Conservation (phyloP, 2,113 vertebrate species). For the Steatornis caripensis region DNA sequence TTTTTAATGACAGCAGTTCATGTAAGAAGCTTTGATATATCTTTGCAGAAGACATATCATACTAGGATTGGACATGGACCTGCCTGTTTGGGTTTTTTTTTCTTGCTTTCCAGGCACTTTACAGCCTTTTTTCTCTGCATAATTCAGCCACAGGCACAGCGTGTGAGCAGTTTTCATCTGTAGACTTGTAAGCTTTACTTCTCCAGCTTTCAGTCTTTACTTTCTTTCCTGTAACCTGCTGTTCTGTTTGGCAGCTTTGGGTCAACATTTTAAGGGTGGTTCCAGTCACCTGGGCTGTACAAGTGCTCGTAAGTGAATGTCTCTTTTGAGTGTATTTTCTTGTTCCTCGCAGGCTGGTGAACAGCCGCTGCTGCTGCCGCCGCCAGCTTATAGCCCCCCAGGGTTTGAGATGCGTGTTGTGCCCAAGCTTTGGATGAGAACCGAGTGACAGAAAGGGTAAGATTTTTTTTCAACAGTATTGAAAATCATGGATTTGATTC, state of each 20-base stretch:
- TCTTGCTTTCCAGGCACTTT: neutral
- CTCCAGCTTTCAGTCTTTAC: neutral
- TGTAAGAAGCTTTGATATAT: neutral
- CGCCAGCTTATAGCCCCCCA: neutral
- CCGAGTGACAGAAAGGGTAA: neutral
- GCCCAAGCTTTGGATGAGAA: neutral
- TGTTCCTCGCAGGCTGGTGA: neutral
- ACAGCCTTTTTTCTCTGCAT: neutral
- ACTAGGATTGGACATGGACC: neutral
- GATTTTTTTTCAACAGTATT: no score
- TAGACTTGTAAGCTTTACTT: neutral
- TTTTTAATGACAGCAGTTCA: neutral
- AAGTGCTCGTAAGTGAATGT: neutral
- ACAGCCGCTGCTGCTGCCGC: neutral
- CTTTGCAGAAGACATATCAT: neutral
- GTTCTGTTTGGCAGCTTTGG: neutral
- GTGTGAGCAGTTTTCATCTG: neutral
- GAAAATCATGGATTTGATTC: neutral
- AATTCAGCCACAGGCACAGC: neutral
- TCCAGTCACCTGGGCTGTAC: neutral
- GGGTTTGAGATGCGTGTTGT: neutral
- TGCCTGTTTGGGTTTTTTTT: neutral
- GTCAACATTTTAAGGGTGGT: neutral
- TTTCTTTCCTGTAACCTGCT: neutral
- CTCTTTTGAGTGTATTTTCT: neutral